A percentile compares a stretch with the other conserved stretches of the same genome.
Conservation (phyloP, 2,113 vertebrate genomes). For the Synodontis membranacea region DNA sequence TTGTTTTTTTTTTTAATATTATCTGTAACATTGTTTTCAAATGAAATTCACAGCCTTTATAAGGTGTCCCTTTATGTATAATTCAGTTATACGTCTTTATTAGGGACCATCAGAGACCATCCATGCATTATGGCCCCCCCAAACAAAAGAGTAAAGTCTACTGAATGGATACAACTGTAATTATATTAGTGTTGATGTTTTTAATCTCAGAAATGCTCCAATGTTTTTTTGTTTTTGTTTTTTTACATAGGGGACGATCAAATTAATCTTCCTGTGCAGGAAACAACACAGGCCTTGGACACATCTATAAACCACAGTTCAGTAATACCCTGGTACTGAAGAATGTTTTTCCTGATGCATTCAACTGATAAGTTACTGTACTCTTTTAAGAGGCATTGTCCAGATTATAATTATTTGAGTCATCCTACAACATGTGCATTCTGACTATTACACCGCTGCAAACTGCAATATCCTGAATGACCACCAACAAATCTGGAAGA, state of each 20-base stretch:
- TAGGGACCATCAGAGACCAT: neutral
- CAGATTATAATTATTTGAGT: neutral
- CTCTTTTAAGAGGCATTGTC: no score
- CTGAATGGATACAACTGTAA: neutral
- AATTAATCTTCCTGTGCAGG: conserved; percentile 1
- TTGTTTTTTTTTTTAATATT: no score
- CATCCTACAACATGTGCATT: neutral
- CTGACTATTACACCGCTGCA: neutral
- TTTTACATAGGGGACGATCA: neutral
- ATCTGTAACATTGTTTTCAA: neutral
- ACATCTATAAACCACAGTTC: neutral
- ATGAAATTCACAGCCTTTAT: neutral
- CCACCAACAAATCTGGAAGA: neutral
- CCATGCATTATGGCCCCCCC: neutral
- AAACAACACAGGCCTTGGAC: neutral
- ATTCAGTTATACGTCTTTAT: neutral
- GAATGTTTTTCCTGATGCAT: neutral
- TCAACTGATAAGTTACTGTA: no score
- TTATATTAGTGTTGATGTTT: neutral
- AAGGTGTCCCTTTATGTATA: neutral
- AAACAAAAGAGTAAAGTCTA: neutral
- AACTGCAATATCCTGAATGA: neutral
- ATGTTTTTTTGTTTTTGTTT: no score
- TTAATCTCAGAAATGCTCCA: neutral
- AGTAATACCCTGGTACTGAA: neutral